Base-by-base conservation (phyloP, 2,113 vertebrate species). In the Takifugu flavidus region DNA sequence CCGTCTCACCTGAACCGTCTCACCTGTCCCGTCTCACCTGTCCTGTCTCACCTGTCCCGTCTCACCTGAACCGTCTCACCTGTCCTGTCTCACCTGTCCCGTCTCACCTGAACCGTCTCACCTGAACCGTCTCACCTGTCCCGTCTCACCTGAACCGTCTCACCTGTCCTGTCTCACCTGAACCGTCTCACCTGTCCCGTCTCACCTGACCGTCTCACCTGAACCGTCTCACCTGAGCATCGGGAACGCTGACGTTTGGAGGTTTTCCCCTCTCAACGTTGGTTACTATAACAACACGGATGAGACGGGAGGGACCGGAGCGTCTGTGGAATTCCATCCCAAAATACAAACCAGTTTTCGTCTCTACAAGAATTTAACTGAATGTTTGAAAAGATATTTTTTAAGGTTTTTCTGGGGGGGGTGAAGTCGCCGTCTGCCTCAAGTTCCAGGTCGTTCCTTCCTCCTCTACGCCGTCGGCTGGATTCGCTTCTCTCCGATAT, bases 91-190 rank as follows among this genome's bases (percentile, higher is more conserved):
- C 39, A 76, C 67, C 67, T 53, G 13, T 28, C 65, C 20, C 1
- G 20, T 20, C 20, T 26, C 45, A 14, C 13, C 44, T 45, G 44
- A 20, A 20, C 20, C 20, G 1, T 20, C 20, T 26, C 39, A 76
- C 67, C 67, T 53, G 13, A 25, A 65, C 56, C 28, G 51, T 20
- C 20, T 26, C 39, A 76, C 67, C 67, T 53, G 13, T 28, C 65
- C 56, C 28, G 51, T 25, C 50, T 51, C 45, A 14, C 13, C 44
- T 45, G 44, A 20, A 20, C 20, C 20, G 20, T 20, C 20, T 20
- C 20, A 20, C 20, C 20, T 20, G 20, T 20, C 20, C 20, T 6
- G 44, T 54, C 65, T 26, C 39, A 76, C 67, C 67, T 53, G 13
- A 25, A 63, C 56, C 28, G 44, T 54, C 65, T 26, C 39, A 76